These are phyloP conservation scores for Calycopis cecrops DNA, from an alignment of 1,140 invertebrate genomes.

Conservation along the genomic window DNA sequence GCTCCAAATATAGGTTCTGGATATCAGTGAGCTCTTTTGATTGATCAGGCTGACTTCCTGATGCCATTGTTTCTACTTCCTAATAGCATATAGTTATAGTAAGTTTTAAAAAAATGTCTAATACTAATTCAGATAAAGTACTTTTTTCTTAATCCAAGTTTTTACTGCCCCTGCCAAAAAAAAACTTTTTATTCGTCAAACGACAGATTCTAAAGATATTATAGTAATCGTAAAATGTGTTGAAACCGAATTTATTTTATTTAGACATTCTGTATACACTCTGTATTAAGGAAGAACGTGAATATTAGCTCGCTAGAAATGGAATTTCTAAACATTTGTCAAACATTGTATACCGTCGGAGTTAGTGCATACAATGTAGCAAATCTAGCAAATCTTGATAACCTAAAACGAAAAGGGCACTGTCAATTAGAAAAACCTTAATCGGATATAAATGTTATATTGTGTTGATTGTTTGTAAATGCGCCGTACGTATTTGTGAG, in stretches of 20 bases:
- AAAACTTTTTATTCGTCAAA: too few relatives aligned
- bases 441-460: constrained; percentile 5
- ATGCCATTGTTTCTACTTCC: too few relatives aligned
- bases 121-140: too few relatives aligned
- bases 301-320: not conserved
- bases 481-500: not conserved
- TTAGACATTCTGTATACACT: not conserved
- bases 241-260: not conserved
- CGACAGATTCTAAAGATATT: too few relatives aligned
- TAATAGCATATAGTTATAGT: too few relatives aligned
- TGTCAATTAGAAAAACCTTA: constrained; percentile 11
- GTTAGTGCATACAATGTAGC: not conserved
- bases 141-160: too few relatives aligned
- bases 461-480: constrained; percentile 9
- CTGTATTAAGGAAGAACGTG: not conserved
- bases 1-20: too few relatives aligned
- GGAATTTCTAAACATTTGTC: constrained; percentile 9
- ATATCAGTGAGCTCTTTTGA: too few relatives aligned
- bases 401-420: not conserved
- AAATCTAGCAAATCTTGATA: constrained; percentile 6
- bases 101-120: too few relatives aligned
- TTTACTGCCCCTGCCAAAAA: too few relatives aligned
- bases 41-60: too few relatives aligned
- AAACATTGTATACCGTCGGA: constrained; percentile 5
- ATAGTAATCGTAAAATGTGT: too few relatives aligned